These are phyloP conservation scores for Chrysaora quinquecirrha DNA, from an alignment of 30 jellyfish, hydroid and myxozoan species.

Conservation along the genomic window DNA sequence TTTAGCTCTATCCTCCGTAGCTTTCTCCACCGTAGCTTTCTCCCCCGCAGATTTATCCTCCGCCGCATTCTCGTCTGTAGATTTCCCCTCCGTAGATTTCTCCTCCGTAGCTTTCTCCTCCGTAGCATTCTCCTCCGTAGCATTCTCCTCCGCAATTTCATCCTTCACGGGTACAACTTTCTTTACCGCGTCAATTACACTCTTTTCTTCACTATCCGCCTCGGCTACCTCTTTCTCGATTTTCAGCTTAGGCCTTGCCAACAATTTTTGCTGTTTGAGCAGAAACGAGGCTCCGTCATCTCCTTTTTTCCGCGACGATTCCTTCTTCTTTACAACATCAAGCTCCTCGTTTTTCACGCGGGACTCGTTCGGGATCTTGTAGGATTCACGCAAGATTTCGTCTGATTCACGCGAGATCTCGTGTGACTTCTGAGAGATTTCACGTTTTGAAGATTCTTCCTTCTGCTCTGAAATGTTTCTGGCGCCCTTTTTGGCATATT, in stretches of 20 bases:
- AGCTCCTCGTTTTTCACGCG: not conserved
- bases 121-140: not conserved
- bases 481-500: not conserved
- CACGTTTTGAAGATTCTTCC: not conserved
- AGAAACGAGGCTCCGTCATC: conserved; percentile 32
- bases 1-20: too few relatives aligned
- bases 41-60: too few relatives aligned
- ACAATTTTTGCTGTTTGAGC: conserved; percentile 37
- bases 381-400: too few relatives aligned
- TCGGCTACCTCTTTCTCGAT: not conserved
- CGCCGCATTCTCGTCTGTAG: too few relatives aligned
- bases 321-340: not conserved
- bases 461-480: not conserved
- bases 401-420: not conserved
- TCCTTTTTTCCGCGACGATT: conserved; percentile 4
- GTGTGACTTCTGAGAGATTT: not conserved
- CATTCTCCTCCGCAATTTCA: not conserved
- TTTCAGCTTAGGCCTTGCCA: conserved; percentile 18
- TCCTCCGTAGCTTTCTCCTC: not conserved
- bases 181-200: not conserved
- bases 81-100: too few relatives aligned
- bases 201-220: not conserved
- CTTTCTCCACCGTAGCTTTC: too few relatives aligned
- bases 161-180: not conserved
- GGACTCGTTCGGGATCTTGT: not conserved